A percentile compares a stretch with the other conserved stretches of the same genome.
Evolutionary conservation across 2,113 vertebrate genomes (phyloP).

Genomic region (Oenanthe melanoleuca): DNA sequence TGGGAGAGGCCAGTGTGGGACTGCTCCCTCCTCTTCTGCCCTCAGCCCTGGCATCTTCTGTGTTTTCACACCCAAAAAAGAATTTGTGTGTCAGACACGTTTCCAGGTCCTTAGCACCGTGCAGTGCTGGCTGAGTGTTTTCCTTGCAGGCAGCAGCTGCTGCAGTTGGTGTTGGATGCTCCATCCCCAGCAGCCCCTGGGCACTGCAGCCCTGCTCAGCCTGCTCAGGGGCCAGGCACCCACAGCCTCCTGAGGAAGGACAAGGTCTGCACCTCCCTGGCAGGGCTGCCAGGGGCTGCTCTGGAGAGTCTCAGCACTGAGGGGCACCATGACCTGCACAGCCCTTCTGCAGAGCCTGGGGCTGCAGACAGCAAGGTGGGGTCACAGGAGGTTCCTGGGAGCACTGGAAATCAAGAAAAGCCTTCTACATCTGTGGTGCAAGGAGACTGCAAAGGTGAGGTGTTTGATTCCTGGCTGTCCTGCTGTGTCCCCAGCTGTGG

Average conservation of each 20-base stretch:
- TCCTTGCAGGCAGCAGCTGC: constrained; percentile 79
- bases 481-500: fast-evolving
- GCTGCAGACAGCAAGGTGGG: neutral
- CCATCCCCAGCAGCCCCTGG: constrained; percentile 66
- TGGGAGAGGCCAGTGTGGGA: neutral
- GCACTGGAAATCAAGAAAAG: neutral
- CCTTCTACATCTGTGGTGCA: constrained; percentile 81
- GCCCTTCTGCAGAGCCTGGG: neutral
- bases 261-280: neutral
- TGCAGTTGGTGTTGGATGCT: constrained; percentile 75
- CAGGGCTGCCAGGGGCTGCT: neutral
- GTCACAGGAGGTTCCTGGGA: constrained; percentile 17
- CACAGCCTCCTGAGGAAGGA: constrained; percentile 70
- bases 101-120: fast-evolving
- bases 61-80: neutral
- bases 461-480: neutral
- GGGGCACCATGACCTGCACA: neutral
- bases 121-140: neutral
- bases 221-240: constrained; percentile 53
- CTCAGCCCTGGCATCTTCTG: neutral
- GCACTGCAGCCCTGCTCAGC: constrained; percentile 6
- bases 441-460: constrained; percentile 82
- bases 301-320: neutral
- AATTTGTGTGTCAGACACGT: neutral
- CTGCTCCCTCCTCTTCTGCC: neutral